Evolutionary conservation across 2,113 vertebrate species (phyloP), one percentile per base, ranked within the genome.

Genomic region (Origma solitaria): DNA sequence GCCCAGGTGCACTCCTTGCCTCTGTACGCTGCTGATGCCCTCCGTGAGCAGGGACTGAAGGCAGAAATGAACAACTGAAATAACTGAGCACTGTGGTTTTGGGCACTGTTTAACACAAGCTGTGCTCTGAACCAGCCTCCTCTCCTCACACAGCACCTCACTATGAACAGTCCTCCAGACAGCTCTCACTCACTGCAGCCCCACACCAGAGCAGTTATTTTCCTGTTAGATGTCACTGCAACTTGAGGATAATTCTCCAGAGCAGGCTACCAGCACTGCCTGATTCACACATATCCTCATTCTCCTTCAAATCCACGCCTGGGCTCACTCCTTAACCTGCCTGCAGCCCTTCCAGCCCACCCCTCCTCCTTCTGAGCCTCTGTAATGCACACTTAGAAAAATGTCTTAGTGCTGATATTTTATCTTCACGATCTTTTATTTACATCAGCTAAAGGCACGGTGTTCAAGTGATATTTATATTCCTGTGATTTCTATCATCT

Each of bases 401-500:
- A 30, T 7, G 60, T 77, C 85, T 78, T 69, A 65, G 80, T 13
- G 38, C 2, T 3, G 37, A 31, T 60, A 85, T 79, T 80, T 88
- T 72, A 61, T 42, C 76, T 73, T 30, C 21, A 51, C 14, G 14
- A 65, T 79, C 66, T 73, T 91, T 86, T 69, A 72, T 53, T 94
- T 38, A 54, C 51, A 78, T 78, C 79, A 80, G 72, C 37, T 88
- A 68, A 94, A 93, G 54, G 40, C 30, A 50, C 31, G 13, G 10
- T 7, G 13, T 77, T 62, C 92, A 76, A 84, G 51, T 15, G 31
- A 35, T 80, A 50, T 77, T 95, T 97, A 92, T 92, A 69, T 88
- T 92, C 76, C 83, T 76, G 76, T 69, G 65, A 91, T 76, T 96
- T 90, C 87, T 91, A 24, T 81, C 85, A 69, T 84, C 24, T 75